phyloP scores from a whole-genome alignment of 2,888 invertebrate species.

The Melanophora roralis region DNA sequence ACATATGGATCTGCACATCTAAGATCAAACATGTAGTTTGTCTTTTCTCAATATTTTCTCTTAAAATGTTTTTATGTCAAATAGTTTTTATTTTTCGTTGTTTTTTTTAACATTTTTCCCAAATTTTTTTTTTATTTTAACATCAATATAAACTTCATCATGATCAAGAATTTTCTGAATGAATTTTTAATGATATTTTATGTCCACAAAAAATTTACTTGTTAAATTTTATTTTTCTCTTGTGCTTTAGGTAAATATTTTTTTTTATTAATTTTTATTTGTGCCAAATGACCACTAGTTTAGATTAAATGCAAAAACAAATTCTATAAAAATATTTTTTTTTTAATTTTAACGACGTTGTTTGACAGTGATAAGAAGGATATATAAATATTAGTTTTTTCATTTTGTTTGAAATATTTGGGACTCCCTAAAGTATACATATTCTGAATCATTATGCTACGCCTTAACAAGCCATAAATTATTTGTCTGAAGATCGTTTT shows the following conservation, averaged over 20 bases:
- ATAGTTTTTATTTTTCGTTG: slow-evolving; percentile 21
- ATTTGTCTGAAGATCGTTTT: no score
- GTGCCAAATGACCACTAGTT: slow-evolving; percentile 17
- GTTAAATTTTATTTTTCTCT: slow-evolving; percentile 5
- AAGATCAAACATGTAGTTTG: not conserved
- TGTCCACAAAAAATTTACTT: slow-evolving; percentile 44
- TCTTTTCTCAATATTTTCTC: slow-evolving; percentile 2
- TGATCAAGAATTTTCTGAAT: slow-evolving; percentile 26
- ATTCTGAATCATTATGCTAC: no score
- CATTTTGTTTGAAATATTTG: no score
- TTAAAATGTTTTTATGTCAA: slow-evolving; percentile 21
- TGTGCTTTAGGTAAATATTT: not conserved
- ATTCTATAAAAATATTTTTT: not conserved
- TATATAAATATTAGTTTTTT: no score
- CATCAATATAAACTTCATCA: slow-evolving; percentile 1
- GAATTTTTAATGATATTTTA: not conserved
- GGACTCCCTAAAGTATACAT: no score
- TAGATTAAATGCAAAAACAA: not conserved
- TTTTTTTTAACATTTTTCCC: slow-evolving; percentile 22
- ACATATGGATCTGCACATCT: no score
- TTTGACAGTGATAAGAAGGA: not conserved
- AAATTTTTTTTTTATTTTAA: not conserved
- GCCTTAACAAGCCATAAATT: no score
- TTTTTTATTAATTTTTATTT: not conserved
- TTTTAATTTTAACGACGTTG: not conserved